Percentiles rank a stretch among this genome's conserved stretches.
These are phyloP conservation scores for Prunella himalayana DNA, from an alignment of 2,113 vertebrate species.

Conservation along the genomic window DNA sequence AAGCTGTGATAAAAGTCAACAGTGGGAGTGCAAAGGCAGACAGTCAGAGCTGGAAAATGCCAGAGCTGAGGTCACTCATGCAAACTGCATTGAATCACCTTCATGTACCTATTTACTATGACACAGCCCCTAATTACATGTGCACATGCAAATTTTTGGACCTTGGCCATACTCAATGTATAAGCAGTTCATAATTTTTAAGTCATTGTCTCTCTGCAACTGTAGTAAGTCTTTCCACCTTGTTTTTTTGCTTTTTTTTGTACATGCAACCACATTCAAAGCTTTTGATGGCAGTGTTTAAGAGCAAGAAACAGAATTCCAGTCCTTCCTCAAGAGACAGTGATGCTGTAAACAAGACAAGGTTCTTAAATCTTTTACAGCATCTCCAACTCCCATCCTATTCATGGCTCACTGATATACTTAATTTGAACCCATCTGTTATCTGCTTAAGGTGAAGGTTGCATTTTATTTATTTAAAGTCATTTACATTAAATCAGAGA, in stretches of 20 bases:
- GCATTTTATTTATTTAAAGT: background rate
- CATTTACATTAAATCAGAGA: background rate
- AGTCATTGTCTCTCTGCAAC: background rate
- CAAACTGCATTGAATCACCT: background rate
- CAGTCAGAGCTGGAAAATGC: background rate
- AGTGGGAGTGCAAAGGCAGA: background rate
- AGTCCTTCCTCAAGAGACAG: background rate
- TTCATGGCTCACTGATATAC: background rate
- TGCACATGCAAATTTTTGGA: background rate
- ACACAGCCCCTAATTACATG: background rate
- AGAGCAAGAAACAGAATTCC: background rate
- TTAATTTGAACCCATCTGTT: background rate
- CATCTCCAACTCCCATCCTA: background rate
- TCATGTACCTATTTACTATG: background rate
- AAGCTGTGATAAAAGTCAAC: background rate
- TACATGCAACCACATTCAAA: background rate
- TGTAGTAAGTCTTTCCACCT: background rate
- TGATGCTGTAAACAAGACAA: background rate
- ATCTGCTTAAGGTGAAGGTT: background rate
- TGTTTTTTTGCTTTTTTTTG: background rate
- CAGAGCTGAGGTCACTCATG: background rate
- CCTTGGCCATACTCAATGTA: accelerated
- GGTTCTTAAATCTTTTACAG: background rate
- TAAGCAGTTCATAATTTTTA: background rate
- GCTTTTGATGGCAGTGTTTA: background rate